Evolutionary conservation across 2,113 vertebrate species (phyloP), one percentile per base, ranked within the genome.

Genomic region (Microtus ochrogaster): DNA sequence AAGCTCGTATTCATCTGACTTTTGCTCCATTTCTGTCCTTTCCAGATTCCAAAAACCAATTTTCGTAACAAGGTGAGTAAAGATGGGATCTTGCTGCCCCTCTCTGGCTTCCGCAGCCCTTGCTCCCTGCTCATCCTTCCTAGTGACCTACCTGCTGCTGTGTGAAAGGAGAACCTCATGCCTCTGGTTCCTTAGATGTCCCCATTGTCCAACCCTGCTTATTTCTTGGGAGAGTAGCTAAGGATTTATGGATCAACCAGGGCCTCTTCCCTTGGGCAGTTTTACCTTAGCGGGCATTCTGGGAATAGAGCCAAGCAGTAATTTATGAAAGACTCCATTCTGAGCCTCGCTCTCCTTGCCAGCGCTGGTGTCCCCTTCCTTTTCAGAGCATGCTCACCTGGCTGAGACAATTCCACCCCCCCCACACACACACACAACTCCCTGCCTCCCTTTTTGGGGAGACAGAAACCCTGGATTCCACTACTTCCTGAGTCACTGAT

Each of bases 241-340:
- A 90, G 76, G 49, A 81, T 68, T 28, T 39, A 11, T 24, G 28
- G 65, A 66, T 63, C 77, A n/a, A 63, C 4, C 0, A 52, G 63
- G 87, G 30, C 24, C 74, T 78, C 70, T 89, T 84, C 73, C 83
- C 68, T 86, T 41, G 68, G 87, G 84, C 91, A 58, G 81, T 85
- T 96, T 92, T 13, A 0, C 52, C 44, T 93, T 24, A 49, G 47
- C 65, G 52, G 91, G n/a, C n/a, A 52, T 74, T 90, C 93, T 92
- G 85, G 91, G 91, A 94, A 78, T 3, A 72, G 5, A 77, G 86
- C 96, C 91, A 90, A 58, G 49, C 13, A 1, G 63, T 72, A 84
- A 88, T 33, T 88, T 70, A 88, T 65, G 49, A 92, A 94, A 95
- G 76, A 39, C 91, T 89, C 39, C 89, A 73, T 92, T 94, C 81